These are phyloP conservation scores for Hirundichthys speculiger DNA, from an alignment of 2,113 vertebrate species.

Conservation along the genomic window DNA sequence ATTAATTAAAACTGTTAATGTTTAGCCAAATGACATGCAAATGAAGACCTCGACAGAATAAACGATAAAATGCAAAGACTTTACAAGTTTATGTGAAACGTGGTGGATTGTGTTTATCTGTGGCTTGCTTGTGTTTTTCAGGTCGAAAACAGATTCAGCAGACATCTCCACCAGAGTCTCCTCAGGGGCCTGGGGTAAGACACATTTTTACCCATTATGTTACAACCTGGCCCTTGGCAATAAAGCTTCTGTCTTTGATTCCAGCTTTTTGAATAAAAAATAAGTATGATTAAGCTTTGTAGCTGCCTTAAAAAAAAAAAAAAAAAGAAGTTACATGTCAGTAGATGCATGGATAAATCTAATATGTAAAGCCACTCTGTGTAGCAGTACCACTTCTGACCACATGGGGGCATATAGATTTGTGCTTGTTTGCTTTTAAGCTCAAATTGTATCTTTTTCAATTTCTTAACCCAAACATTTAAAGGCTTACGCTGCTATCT, in stretches of 20 bases:
- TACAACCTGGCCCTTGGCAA: not conserved
- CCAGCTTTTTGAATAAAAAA: not conserved
- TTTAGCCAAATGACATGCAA: not conserved
- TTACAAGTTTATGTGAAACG: not conserved
- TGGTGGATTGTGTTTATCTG: not conserved
- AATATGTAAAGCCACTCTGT: no score
- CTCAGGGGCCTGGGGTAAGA: slow-evolving; percentile 88
- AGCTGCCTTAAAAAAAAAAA: no score
- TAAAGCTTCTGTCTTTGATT: not conserved
- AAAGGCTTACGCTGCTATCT: no score
- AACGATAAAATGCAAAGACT: not conserved
- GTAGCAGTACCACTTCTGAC: no score
- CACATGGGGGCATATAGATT: no score
- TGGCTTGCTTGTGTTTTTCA: slow-evolving; percentile 36
- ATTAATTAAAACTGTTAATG: slow-evolving; percentile 17
- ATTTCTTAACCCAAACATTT: no score
- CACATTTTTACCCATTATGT: slow-evolving; percentile 9
- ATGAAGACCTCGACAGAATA: not conserved
- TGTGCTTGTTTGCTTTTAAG: no score
- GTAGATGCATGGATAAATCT: no score
- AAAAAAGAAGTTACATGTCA: no score
- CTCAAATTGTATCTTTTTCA: no score
- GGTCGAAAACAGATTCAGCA: slow-evolving; percentile 36
- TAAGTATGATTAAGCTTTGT: no score
- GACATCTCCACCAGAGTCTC: slow-evolving; percentile 71